Conservation (phyloP, 2,113 vertebrate genomes). For the Xiphophorus maculatus region DNA sequence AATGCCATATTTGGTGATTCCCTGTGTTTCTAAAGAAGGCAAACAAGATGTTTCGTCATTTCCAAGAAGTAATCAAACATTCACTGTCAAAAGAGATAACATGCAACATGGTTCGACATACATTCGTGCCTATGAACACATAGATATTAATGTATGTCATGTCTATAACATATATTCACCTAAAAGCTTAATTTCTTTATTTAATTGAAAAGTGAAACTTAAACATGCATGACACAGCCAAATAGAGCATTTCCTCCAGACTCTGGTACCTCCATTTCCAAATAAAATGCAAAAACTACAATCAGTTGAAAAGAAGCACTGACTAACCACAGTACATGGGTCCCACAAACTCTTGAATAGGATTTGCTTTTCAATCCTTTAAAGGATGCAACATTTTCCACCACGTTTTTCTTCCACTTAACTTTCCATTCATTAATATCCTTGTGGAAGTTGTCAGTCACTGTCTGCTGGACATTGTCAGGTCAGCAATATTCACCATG, state of each 20-base stretch:
- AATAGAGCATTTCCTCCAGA: neutral
- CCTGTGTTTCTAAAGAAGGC: slow-evolving; percentile 25
- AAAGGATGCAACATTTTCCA: neutral
- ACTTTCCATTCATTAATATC: neutral
- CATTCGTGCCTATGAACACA: neutral
- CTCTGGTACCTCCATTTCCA: neutral
- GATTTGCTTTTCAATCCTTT: neutral
- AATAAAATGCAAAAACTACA: neutral
- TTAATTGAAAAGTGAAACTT: neutral
- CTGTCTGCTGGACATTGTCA: neutral
- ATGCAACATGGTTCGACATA: neutral
- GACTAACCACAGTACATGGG: neutral
- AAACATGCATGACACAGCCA: neutral
- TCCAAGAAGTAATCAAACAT: neutral
- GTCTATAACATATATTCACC: neutral
- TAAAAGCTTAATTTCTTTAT: neutral
- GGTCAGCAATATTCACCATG: neutral
- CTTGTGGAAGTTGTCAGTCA: neutral
- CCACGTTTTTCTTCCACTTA: neutral
- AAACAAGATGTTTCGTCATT: slow-evolving; percentile 33
- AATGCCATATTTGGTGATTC: slow-evolving; percentile 34
- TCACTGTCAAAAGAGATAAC: neutral
- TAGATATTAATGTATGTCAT: too few species aligned
- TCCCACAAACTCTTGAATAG: neutral
- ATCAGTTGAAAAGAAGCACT: too few species aligned